Conservation (phyloP, 1,140 invertebrate genomes). For the Patella vulgata region DNA sequence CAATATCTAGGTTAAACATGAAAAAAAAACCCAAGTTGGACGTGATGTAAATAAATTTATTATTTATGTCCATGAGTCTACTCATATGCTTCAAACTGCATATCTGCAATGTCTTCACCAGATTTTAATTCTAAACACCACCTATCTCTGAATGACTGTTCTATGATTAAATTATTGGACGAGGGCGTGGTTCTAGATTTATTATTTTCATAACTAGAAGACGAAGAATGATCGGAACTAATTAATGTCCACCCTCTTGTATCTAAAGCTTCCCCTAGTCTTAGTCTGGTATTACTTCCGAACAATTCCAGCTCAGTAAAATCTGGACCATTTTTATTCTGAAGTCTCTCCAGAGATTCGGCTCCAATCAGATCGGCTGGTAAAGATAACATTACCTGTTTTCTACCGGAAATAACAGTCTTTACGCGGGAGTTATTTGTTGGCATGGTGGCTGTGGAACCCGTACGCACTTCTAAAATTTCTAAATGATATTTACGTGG, state of each 20-base stretch:
- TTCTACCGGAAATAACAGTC: constrained; percentile 53
- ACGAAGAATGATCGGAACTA: constrained; percentile 68
- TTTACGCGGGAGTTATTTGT: constrained; percentile 61
- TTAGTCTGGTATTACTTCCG: constrained; percentile 45
- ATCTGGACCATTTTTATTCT: constrained; percentile 40
- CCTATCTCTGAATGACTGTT: no score
- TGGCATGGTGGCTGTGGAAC: constrained; percentile 60
- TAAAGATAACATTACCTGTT: constrained; percentile 47
- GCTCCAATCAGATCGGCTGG: constrained; percentile 47
- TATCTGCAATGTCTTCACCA: no score
- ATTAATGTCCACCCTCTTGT: constrained; percentile 79
- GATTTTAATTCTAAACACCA: no score
- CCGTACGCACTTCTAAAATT: constrained; percentile 57
- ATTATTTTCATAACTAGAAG: constrained; percentile 50
- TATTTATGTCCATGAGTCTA: no score
- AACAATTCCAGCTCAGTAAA: constrained; percentile 56
- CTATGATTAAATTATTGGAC: no score
- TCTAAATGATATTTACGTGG: constrained; percentile 47
- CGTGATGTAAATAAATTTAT: no score
- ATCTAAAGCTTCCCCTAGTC: constrained; percentile 76
- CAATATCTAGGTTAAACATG: no score
- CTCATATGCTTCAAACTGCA: no score
- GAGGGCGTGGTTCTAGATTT: no score
- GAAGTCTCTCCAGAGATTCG: constrained; percentile 47
- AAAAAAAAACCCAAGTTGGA: no score